Base-by-base conservation (phyloP, 1,140 invertebrate species). In the Muscidifurax raptorellus region DNA sequence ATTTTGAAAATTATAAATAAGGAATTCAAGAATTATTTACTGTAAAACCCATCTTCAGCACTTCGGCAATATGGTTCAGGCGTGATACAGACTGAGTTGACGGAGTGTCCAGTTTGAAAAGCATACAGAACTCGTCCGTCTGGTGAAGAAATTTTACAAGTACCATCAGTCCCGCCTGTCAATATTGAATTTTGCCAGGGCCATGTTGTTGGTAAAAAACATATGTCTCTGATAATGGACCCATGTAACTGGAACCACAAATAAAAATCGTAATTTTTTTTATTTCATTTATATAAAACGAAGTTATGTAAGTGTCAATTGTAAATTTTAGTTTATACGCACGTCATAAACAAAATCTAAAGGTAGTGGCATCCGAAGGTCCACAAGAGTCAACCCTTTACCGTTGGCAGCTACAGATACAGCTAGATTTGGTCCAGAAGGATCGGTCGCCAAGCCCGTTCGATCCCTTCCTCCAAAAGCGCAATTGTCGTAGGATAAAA, bases 281-380 rank as follows among this genome's bases (percentile, higher is more conserved):
- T 1, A 9, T 40, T 6, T 40, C 36, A 9, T 40, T 1, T 9
- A 40, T 40, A 40, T 1, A 40, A 9, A 6, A 40, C 36, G 9
- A 40, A 40, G 6, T 40, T 40, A 9, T 40, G 10, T 10, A 6
- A 40, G 36, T 40, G 9, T 59, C 4, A 59, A 59, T 22, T 59
- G 6, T n/a, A 59, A 7, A 13, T 30, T 30, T 5, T 69, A 5
- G 13, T 30, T 25, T n/a, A 78, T 71, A 84, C 91, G 90, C 86
- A 94, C 93, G 90, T 94, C 93, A 88, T 94, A 93, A 32, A 94
- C 89, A 90, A 94, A 94, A 89, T 94, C 93, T 72, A 94, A 86
- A 9, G 94, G 94, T 80, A 94, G 87, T 69, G 93, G 93, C 93
- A 94, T 94, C 67, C 94, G 89, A 40, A 94, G 89, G 86, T 94